A percentile compares a stretch with the other conserved stretches of the same genome.
These are phyloP conservation scores for Albula glossodonta DNA, from an alignment of 2,113 vertebrate genomes.

Conservation along the genomic window DNA sequence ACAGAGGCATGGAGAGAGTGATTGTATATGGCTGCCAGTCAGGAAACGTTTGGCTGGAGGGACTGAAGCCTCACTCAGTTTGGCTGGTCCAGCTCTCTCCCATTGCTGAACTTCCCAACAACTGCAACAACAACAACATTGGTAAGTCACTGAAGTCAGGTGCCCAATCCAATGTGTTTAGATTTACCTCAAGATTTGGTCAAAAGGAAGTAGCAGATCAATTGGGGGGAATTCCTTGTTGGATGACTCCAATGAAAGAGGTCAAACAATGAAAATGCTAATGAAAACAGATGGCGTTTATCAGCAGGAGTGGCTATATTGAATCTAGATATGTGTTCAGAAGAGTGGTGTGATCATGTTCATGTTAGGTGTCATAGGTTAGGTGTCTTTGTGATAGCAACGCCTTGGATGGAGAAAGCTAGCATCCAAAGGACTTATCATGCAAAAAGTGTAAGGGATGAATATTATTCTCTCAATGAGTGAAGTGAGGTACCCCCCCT, in stretches of 20 bases:
- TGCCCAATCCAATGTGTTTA: background rate
- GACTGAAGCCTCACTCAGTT: background rate
- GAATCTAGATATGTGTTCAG: background rate
- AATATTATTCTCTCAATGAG: no score
- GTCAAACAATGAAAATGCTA: background rate
- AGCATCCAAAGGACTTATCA: no score
- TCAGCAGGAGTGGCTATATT: background rate
- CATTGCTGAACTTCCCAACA: conserved; percentile 25
- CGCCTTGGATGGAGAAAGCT: no score
- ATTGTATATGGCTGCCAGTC: background rate
- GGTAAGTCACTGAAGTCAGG: background rate
- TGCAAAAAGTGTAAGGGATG: no score
- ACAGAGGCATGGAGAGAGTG: conserved; percentile 10
- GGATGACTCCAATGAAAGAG: background rate
- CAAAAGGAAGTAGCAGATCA: background rate
- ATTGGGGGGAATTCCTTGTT: background rate
- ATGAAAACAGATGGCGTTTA: background rate
- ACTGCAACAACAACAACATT: conserved; percentile 32
- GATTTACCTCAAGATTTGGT: background rate
- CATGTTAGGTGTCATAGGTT: no score
- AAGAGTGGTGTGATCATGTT: no score
- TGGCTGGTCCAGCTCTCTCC: conserved; percentile 8
- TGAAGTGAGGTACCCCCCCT: no score
- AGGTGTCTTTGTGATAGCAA: no score
- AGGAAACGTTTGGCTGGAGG: background rate